A percentile compares a stretch with the other conserved stretches of the same genome.
Conservation (phyloP, 2,797 vertebrate genomes). For the Salarias fasciatus region DNA sequence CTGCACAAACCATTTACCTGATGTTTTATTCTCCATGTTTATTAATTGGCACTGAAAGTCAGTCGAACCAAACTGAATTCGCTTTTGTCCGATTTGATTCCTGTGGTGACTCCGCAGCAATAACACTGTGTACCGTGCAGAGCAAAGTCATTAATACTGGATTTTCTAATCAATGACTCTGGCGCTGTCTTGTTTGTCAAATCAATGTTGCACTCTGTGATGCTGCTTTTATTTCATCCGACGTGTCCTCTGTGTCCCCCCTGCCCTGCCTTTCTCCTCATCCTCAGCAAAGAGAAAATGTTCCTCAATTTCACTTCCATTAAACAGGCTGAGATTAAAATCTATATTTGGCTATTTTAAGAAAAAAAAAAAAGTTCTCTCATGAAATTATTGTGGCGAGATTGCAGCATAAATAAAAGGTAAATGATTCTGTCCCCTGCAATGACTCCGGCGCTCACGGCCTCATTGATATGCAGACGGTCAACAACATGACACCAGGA, state of each 20-base stretch:
- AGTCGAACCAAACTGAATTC: constrained; percentile 12
- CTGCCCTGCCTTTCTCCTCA: constrained; percentile 5
- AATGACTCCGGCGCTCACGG: neutral
- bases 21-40: too few species aligned
- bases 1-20: neutral
- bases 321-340: neutral
- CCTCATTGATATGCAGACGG: neutral
- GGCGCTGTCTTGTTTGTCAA: constrained; percentile 68
- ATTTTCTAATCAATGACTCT: constrained; percentile 72
- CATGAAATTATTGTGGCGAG: neutral
- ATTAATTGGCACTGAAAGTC: constrained; percentile 18
- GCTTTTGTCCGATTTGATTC: constrained; percentile 43
- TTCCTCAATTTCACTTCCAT: neutral
- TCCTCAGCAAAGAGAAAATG: constrained; percentile 6
- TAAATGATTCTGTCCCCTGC: too few species aligned
- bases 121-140: constrained; percentile 34
- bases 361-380: neutral
- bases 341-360: too few species aligned
- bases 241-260: constrained; percentile 36
- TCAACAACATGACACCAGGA: too few species aligned
- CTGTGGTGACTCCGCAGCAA: constrained; percentile 48
- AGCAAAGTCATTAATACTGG: constrained; percentile 74
- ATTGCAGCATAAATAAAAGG: constrained; percentile 2
- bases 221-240: constrained; percentile 63
- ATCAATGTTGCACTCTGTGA: constrained; percentile 62